phyloP scores from a whole-genome alignment of 2,888 invertebrate species.

The Plagodis dolabraria region DNA sequence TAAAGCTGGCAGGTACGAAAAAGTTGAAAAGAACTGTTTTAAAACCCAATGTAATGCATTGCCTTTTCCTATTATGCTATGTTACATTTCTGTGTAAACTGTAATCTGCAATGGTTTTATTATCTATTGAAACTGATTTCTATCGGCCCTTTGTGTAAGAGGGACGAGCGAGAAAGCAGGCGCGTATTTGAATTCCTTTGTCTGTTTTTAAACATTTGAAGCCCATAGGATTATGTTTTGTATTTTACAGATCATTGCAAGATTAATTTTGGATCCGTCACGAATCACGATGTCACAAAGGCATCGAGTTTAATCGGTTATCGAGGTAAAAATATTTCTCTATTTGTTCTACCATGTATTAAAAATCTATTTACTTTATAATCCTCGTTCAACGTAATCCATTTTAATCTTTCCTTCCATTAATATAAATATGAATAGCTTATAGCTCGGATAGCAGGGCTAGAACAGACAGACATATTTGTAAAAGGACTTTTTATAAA shows the following conservation, averaged over 20 bases:
- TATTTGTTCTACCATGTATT: too few species aligned
- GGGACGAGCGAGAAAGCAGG: not conserved
- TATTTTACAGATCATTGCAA: slow-evolving; percentile 6
- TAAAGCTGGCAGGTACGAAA: slow-evolving; percentile 32
- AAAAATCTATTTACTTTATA: too few species aligned
- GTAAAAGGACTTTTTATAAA: too few species aligned
- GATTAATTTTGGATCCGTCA: not conserved
- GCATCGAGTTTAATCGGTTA: too few species aligned
- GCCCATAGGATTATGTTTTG: slow-evolving; percentile 9
- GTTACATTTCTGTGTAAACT: slow-evolving; percentile 10
- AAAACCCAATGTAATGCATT: not conserved
- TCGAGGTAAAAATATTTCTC: too few species aligned
- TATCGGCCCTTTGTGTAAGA: slow-evolving; percentile 3
- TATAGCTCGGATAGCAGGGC: too few species aligned
- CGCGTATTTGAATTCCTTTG: slow-evolving; percentile 7
- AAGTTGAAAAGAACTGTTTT: slow-evolving; percentile 16
- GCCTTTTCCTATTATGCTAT: slow-evolving; percentile 10
- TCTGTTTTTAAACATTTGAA: not conserved
- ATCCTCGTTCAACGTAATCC: too few species aligned
- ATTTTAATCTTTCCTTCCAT: too few species aligned
- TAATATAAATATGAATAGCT: too few species aligned
- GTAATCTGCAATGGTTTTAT: slow-evolving; percentile 14
- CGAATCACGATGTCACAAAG: too few species aligned
- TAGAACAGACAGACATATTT: too few species aligned
- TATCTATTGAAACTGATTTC: slow-evolving; percentile 2